Evolutionary conservation across 2,113 vertebrate genomes (phyloP).

Genomic region (Clarias macrocephalus): DNA sequence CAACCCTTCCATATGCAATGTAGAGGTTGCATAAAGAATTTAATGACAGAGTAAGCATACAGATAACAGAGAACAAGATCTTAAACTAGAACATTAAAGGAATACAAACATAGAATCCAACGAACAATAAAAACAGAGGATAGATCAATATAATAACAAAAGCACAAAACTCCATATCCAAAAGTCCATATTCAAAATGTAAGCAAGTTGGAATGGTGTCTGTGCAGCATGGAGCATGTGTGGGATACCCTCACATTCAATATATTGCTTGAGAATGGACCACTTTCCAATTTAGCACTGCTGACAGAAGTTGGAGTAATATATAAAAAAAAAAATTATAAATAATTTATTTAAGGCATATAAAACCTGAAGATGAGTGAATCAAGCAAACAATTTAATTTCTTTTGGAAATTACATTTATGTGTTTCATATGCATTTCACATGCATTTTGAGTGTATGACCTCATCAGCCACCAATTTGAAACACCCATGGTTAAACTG

Average conservation of each 20-base stretch:
- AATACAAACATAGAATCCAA: not conserved
- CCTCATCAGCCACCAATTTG: too few species aligned
- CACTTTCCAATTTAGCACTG: too few species aligned
- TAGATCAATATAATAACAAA: not conserved
- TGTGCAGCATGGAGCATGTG: not conserved
- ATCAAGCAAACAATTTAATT: too few species aligned
- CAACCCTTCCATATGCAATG: not conserved
- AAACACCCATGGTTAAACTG: too few species aligned
- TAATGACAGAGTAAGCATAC: not conserved
- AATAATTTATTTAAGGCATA: too few species aligned
- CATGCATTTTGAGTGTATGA: too few species aligned
- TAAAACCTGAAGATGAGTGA: too few species aligned
- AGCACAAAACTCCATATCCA: not conserved
- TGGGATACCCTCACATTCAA: not conserved
- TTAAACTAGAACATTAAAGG: not conserved
- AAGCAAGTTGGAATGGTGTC: not conserved
- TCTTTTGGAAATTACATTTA: too few species aligned
- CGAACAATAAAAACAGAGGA: not conserved
- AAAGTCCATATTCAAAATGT: not conserved
- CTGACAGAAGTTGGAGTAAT: too few species aligned
- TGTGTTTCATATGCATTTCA: too few species aligned
- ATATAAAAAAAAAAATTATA: too few species aligned
- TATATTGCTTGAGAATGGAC: not conserved
- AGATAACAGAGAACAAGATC: not conserved
- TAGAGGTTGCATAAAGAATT: not conserved